Evolutionary conservation across 2,113 vertebrate genomes (phyloP).

Genomic region (Mormyrus iriodes): DNA sequence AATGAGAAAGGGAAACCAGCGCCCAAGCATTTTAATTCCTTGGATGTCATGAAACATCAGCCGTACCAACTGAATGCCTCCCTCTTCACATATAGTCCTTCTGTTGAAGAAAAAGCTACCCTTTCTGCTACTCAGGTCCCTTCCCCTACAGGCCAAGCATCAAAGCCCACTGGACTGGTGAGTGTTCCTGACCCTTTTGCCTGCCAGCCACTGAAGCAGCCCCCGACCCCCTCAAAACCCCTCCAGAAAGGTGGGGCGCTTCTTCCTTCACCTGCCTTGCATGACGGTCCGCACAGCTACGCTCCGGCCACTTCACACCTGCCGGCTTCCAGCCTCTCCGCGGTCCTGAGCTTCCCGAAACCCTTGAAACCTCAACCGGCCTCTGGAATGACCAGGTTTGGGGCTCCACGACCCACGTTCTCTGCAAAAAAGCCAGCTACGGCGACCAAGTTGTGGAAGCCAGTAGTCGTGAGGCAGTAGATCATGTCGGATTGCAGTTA

Average conservation of each 20-base stretch:
- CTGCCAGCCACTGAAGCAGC: constrained; percentile 33
- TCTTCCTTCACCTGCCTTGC: constrained; percentile 43
- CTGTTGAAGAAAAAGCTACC: constrained; percentile 54
- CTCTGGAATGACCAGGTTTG: constrained; percentile 57
- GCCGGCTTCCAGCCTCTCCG: constrained; percentile 35
- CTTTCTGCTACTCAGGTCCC: constrained; percentile 29
- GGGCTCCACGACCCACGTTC: constrained; percentile 87
- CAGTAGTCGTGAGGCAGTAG: constrained; percentile 71
- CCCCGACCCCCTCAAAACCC: constrained; percentile 44
- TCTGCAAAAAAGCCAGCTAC: constrained; percentile 84
- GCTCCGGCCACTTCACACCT: constrained; percentile 27
- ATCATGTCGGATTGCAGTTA: constrained; percentile 43
- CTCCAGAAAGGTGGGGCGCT: constrained; percentile 51
- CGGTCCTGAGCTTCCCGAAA: constrained; percentile 56
- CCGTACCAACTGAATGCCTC: constrained; percentile 86
- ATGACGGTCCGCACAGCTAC: constrained; percentile 47
- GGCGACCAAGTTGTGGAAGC: constrained; percentile 82
- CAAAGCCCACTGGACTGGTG: constrained; percentile 63
- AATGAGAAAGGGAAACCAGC: constrained; percentile 66
- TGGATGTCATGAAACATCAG: constrained; percentile 95
- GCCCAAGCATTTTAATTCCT: constrained; percentile 74
- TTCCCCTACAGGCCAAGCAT: constrained; percentile 35
- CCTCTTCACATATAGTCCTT: constrained; percentile 81
- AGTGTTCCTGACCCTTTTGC: constrained; percentile 50
- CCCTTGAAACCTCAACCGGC: constrained; percentile 68